A percentile compares a stretch with the other conserved stretches of the same genome.
Conservation (phyloP, 2,113 vertebrate species). For the Fregata magnificens region DNA sequence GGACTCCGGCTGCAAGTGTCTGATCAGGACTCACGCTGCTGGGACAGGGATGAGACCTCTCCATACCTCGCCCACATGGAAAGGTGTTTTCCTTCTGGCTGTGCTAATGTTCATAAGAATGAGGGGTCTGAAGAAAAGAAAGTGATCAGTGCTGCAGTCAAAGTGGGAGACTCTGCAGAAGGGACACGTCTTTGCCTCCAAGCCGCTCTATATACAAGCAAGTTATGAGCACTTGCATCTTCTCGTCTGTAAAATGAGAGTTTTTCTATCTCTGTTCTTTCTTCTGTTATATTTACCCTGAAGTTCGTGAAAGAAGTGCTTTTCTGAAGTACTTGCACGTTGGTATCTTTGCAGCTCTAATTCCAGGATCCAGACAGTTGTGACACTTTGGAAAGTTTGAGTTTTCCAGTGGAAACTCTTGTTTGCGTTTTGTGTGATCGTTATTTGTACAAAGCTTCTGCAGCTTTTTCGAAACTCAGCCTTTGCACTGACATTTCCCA, state of each 20-base stretch:
- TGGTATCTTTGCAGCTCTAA: background rate
- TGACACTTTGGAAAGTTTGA: background rate
- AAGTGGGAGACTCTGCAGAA: background rate
- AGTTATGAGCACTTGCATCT: background rate
- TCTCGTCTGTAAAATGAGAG: background rate
- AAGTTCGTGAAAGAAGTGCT: background rate
- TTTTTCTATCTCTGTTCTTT: background rate
- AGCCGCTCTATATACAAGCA: background rate
- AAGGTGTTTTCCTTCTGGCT: background rate
- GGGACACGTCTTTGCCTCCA: background rate
- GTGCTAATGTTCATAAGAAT: no score
- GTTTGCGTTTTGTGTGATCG: rapidly evolving
- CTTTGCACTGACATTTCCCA: background rate
- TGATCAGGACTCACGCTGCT: background rate
- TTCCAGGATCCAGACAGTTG: background rate
- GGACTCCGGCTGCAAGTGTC: background rate
- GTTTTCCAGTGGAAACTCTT: background rate
- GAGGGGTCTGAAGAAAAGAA: background rate
- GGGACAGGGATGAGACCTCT: background rate
- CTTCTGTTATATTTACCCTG: background rate
- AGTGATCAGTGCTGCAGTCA: background rate
- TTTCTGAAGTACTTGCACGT: background rate
- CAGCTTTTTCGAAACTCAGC: background rate
- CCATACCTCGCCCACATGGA: background rate
- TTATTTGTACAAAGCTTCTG: background rate